These are phyloP conservation scores for Sebastes jordani DNA, from an alignment of 2,797 vertebrate genomes.

Conservation along the genomic window DNA sequence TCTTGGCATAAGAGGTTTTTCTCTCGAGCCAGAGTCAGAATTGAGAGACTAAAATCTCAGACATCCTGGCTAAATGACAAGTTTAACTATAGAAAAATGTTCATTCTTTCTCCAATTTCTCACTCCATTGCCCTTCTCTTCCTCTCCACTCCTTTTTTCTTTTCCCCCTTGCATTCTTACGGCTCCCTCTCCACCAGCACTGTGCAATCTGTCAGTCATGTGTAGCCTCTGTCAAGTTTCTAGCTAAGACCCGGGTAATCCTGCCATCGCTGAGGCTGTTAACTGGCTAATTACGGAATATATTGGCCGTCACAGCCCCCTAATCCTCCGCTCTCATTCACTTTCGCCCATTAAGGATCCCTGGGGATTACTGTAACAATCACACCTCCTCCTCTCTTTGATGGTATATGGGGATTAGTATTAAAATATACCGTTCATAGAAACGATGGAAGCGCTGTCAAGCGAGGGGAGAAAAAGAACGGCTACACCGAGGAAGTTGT, in stretches of 20 bases:
- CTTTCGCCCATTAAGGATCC: slow-evolving; percentile 75
- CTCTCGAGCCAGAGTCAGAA: not conserved
- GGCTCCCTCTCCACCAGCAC: slow-evolving; percentile 36
- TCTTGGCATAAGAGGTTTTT: not conserved
- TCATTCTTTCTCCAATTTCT: slow-evolving; percentile 70
- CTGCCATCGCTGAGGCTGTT: slow-evolving; percentile 73
- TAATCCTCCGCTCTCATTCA: slow-evolving; percentile 78
- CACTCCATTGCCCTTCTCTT: slow-evolving; percentile 62
- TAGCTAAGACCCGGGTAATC: slow-evolving; percentile 73
- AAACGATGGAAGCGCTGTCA: slow-evolving; percentile 47
- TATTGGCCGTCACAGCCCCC: slow-evolving; percentile 73
- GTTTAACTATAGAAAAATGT: slow-evolving; percentile 57
- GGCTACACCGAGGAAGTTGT: not conserved
- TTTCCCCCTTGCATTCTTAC: slow-evolving; percentile 23
- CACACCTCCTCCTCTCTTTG: slow-evolving; percentile 70
- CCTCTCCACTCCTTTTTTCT: slow-evolving; percentile 10
- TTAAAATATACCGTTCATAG: slow-evolving; percentile 67
- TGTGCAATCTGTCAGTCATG: slow-evolving; percentile 70
- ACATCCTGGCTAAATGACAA: slow-evolving; percentile 53
- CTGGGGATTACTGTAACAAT: slow-evolving; percentile 78
- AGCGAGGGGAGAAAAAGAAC: slow-evolving; percentile 20
- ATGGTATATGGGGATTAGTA: slow-evolving; percentile 72
- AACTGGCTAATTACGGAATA: slow-evolving; percentile 79
- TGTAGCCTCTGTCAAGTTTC: slow-evolving; percentile 72
- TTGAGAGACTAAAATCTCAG: slow-evolving; percentile 37